These are phyloP conservation scores for Anhinga rufa DNA, from an alignment of 2,113 vertebrate genomes.

Conservation along the genomic window DNA sequence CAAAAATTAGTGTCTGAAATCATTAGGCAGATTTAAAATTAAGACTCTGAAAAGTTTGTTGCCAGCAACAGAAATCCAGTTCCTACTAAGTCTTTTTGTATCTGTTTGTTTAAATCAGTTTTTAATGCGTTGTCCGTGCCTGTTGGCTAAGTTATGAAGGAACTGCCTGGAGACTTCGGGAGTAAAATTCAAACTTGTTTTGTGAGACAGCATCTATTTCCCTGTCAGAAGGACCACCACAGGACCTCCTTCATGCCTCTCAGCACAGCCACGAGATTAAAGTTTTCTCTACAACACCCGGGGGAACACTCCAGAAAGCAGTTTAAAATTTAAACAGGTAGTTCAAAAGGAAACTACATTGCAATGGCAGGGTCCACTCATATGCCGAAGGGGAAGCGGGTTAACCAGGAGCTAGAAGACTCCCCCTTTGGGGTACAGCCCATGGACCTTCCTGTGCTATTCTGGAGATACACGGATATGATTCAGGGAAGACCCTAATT, in stretches of 20 bases:
- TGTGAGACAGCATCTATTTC: slow-evolving; percentile 46
- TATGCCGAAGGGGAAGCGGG: background rate
- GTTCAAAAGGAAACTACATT: slow-evolving; percentile 2
- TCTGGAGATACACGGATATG: background rate
- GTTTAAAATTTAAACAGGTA: slow-evolving; percentile 44
- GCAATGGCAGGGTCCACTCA: background rate
- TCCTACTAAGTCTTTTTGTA: background rate
- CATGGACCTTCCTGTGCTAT: background rate
- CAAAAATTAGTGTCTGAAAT: background rate
- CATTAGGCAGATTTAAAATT: background rate
- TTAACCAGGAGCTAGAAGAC: background rate
- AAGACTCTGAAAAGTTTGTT: background rate
- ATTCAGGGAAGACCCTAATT: background rate
- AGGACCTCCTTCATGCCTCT: slow-evolving; percentile 15
- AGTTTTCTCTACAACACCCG: slow-evolving; percentile 20
- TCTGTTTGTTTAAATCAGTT: background rate
- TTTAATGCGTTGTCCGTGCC: background rate
- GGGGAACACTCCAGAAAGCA: background rate
- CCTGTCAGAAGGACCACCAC: background rate
- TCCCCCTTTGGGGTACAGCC: background rate
- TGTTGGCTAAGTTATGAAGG: background rate
- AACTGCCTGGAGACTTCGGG: slow-evolving; percentile 25
- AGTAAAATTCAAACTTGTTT: slow-evolving; percentile 31
- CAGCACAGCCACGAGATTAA: slow-evolving; percentile 31
- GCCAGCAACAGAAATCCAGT: background rate